Percentiles rank a stretch among this genome's conserved stretches.
phyloP scores from a whole-genome alignment of 2,113 vertebrate genomes.

The Pterocles burchelli region DNA sequence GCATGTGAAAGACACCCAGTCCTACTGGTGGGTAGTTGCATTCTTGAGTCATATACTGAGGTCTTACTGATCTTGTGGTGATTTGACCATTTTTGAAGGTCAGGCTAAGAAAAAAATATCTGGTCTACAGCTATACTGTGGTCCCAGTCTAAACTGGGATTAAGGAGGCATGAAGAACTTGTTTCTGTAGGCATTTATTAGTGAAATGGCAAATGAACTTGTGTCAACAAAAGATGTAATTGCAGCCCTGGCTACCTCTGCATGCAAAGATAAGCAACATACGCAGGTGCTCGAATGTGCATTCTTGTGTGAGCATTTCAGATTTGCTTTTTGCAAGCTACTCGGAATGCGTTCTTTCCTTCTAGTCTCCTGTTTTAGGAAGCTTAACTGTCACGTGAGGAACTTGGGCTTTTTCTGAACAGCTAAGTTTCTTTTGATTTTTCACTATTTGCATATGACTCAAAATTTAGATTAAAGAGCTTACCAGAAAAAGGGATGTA shows the following conservation, averaged over 20 bases:
- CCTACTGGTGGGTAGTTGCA: background rate
- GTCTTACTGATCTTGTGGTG: background rate
- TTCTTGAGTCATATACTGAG: background rate
- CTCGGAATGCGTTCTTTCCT: background rate
- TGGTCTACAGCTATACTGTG: background rate
- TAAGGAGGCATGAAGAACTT: background rate
- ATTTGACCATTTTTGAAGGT: background rate
- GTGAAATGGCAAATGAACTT: background rate
- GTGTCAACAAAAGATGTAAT: background rate
- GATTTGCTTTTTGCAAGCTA: background rate
- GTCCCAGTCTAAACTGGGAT: background rate
- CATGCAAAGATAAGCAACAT: background rate
- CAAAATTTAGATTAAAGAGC: slow-evolving; percentile 11
- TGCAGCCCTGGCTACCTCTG: background rate
- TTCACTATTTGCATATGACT: slow-evolving; percentile 1
- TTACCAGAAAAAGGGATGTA: background rate
- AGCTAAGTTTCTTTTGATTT: slow-evolving; percentile 18
- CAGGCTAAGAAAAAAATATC: background rate
- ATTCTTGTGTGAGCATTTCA: background rate
- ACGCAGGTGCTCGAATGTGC: background rate
- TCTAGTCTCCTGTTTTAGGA: background rate
- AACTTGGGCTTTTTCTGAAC: background rate
- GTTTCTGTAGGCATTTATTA: background rate
- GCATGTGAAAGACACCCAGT: background rate
- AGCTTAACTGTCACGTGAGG: background rate